These are phyloP conservation scores for Galeruca laticollis DNA, from an alignment of 2,888 invertebrate genomes.

Conservation along the genomic window DNA sequence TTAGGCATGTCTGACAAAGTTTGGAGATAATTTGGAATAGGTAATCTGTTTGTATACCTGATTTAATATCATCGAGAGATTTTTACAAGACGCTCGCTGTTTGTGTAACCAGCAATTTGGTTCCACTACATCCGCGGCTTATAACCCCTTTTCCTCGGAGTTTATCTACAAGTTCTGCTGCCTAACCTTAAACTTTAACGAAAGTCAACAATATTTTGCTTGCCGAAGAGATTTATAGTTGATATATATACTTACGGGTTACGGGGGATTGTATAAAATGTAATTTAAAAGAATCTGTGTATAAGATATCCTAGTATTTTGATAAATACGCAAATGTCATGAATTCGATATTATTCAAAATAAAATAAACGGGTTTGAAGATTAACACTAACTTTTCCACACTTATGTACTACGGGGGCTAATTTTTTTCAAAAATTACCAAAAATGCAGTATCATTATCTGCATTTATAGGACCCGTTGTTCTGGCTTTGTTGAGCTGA, in stretches of 20 bases:
- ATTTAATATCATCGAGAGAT: conserved; percentile 53
- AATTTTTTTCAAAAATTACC: too few species aligned
- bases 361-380: too few species aligned
- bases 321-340: too few species aligned
- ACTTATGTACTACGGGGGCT: too few species aligned
- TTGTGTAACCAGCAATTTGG: conserved; percentile 51
- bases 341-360: too few species aligned
- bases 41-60: conserved; percentile 58
- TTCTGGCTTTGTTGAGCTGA: too few species aligned
- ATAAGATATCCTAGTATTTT: too few species aligned
- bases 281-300: neutral
- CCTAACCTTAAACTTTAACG: conserved; percentile 41
- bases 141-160: conserved; percentile 46
- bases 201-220: conserved; percentile 41
- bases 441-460: too few species aligned
- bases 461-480: too few species aligned
- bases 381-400: too few species aligned
- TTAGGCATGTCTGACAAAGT: conserved; percentile 44
- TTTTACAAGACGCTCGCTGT: conserved; percentile 54
- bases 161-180: conserved; percentile 42
- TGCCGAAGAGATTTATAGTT: conserved; percentile 31
- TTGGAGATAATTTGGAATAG: conserved; percentile 48
- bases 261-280: neutral
- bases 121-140: conserved; percentile 41
- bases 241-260: conserved; percentile 1